phyloP scores from a whole-genome alignment of 2,113 vertebrate genomes.

The Dicrurus megarhynchus region DNA sequence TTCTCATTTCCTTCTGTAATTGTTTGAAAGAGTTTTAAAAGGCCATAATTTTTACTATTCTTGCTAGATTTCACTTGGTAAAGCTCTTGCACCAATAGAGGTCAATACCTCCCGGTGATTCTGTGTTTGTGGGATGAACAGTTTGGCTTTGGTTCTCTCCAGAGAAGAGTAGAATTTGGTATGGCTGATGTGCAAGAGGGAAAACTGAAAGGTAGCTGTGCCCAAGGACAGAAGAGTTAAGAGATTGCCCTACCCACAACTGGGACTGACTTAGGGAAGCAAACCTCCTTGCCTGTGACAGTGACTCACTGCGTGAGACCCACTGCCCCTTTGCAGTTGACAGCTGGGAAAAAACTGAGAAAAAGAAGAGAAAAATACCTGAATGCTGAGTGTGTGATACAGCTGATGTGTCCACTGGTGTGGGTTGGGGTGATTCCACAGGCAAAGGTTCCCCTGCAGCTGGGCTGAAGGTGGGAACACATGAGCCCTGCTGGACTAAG shows the following conservation, averaged over 20 bases:
- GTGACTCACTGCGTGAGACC: neutral
- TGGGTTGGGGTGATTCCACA: neutral
- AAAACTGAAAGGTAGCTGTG: neutral
- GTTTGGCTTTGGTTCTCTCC: neutral
- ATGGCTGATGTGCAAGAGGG: neutral
- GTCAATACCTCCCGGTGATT: neutral
- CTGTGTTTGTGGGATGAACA: neutral
- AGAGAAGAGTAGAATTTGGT: neutral
- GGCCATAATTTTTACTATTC: neutral
- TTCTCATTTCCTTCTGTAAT: conserved; percentile 9
- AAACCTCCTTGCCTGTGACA: neutral
- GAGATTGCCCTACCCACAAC: neutral
- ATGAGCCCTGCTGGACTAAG: neutral
- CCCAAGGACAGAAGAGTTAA: neutral
- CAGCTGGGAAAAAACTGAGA: neutral
- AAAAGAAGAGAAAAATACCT: neutral
- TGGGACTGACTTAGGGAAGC: neutral
- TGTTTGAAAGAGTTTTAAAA: neutral
- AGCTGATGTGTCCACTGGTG: neutral
- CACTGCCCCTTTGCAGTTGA: neutral
- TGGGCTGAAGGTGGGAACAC: neutral
- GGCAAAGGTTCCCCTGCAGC: neutral
- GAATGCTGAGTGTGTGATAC: neutral
- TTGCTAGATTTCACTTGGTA: neutral
- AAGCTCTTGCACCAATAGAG: neutral